Evolutionary conservation across 2,888 invertebrate species (phyloP).

Genomic region (Xiphydria camelus): DNA sequence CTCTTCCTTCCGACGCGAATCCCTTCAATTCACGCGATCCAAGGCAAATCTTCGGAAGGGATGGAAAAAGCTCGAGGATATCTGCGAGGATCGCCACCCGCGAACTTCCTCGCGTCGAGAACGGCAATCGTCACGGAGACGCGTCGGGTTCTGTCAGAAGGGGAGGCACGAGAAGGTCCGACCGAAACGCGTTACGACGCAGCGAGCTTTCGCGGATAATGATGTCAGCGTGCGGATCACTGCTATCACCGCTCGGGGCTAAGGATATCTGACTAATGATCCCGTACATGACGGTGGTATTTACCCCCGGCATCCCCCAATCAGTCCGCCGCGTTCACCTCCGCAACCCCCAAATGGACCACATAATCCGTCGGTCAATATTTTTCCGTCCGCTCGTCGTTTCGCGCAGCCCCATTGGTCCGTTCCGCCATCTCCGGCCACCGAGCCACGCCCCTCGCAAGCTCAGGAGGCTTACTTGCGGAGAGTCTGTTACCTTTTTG

Average conservation of each 20-base stretch:
- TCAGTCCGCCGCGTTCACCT: slow-evolving; percentile 42
- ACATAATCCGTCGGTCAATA: slow-evolving; percentile 55
- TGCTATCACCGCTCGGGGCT: slow-evolving; percentile 35
- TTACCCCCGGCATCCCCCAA: slow-evolving; percentile 39
- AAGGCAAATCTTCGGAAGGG: too few species aligned
- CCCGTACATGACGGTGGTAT: slow-evolving; percentile 50
- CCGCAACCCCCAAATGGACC: slow-evolving; percentile 56
- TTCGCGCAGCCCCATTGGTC: slow-evolving; percentile 39
- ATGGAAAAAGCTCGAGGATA: too few species aligned
- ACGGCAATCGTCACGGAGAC: too few species aligned
- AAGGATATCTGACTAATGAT: slow-evolving; percentile 51
- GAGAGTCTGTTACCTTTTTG: slow-evolving; percentile 52
- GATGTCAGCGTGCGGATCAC: slow-evolving; percentile 14
- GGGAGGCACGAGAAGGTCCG: too few species aligned
- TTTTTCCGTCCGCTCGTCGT: slow-evolving; percentile 52
- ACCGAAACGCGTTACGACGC: too few species aligned
- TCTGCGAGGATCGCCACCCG: too few species aligned
- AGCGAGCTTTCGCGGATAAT: slow-evolving; percentile 6
- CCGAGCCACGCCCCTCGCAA: slow-evolving; percentile 37
- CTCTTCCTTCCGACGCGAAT: too few species aligned
- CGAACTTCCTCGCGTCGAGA: too few species aligned
- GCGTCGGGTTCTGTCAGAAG: too few species aligned
- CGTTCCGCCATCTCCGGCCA: slow-evolving; percentile 36
- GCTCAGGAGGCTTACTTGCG: slow-evolving; percentile 44
- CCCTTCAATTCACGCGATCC: too few species aligned